A percentile compares a stretch with the other conserved stretches of the same genome.
Evolutionary conservation across 2,113 vertebrate genomes (phyloP).

Genomic region (Irena cyanogastra): DNA sequence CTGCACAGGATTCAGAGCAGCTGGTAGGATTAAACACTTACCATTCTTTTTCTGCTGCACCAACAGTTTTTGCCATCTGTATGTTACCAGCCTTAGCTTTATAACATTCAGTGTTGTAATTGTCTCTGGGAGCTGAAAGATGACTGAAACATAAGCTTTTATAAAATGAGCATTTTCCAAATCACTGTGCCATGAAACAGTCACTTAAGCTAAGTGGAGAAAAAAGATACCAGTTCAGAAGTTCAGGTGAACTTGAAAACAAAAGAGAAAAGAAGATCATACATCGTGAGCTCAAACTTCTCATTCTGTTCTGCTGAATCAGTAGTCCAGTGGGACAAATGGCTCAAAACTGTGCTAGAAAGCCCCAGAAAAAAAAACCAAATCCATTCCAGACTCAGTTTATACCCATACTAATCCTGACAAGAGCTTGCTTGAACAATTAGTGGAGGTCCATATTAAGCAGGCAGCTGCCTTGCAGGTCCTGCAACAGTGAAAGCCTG

Average conservation of each 20-base stretch:
- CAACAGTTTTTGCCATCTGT: neutral
- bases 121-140: neutral
- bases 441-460: neutral
- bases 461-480: neutral
- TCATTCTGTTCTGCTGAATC: neutral
- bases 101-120: neutral
- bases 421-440: neutral
- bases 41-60: neutral
- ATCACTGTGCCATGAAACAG: neutral
- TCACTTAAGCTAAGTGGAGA: neutral
- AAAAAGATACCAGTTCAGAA: neutral
- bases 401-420: neutral
- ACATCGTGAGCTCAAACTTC: neutral
- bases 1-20: neutral
- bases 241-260: neutral
- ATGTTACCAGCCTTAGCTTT: neutral
- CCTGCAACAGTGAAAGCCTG: neutral
- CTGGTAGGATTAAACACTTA: neutral
- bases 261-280: neutral
- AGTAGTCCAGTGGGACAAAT: neutral
- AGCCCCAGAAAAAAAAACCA: neutral
- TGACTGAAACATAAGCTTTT: neutral
- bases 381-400: neutral
- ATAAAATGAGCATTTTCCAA: neutral
- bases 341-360: neutral